Evolutionary conservation across 2,888 invertebrate species (phyloP).

Genomic region (Lobophora halterata): DNA sequence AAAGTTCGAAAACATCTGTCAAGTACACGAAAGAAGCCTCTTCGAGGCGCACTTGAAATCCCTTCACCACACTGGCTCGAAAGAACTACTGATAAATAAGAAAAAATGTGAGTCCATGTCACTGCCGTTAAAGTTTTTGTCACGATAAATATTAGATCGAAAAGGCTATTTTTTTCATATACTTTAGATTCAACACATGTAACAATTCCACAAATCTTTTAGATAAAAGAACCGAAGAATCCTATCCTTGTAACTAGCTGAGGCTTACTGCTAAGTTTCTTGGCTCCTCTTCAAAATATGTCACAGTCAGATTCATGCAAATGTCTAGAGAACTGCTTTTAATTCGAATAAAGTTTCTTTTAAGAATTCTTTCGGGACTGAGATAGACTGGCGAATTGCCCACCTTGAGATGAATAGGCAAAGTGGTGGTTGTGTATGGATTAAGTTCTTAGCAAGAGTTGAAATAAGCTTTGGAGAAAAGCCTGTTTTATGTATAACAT

Average conservation of each 20-base stretch:
- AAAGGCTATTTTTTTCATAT: not conserved
- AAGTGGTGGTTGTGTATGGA: constrained; percentile 17
- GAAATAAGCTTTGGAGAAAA: not conserved
- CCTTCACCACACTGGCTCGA: too few relatives aligned
- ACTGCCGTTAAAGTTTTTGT: too few relatives aligned
- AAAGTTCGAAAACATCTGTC: too few relatives aligned
- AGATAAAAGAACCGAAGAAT: constrained; percentile 16
- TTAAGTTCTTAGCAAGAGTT: constrained; percentile 10
- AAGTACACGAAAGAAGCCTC: too few relatives aligned
- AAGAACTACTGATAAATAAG: too few relatives aligned
- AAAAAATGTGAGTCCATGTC: too few relatives aligned
- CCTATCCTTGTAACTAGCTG: constrained; percentile 17
- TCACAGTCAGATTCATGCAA: constrained; percentile 38
- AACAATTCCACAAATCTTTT: constrained; percentile 14
- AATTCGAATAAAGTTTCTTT: constrained; percentile 41
- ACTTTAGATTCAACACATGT: constrained; percentile 8
- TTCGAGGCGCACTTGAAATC: too few relatives aligned
- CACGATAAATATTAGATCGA: too few relatives aligned
- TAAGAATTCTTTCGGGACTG: constrained; percentile 19
- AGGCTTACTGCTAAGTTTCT: constrained; percentile 36
- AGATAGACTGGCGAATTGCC: constrained; percentile 24
- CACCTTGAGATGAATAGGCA: constrained; percentile 21
- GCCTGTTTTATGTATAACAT: too few relatives aligned
- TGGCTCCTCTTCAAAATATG: constrained; percentile 42
- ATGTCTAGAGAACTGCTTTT: constrained; percentile 40